These are phyloP conservation scores for Apodemia duryi DNA, from an alignment of 2,888 invertebrate species.

Conservation along the genomic window DNA sequence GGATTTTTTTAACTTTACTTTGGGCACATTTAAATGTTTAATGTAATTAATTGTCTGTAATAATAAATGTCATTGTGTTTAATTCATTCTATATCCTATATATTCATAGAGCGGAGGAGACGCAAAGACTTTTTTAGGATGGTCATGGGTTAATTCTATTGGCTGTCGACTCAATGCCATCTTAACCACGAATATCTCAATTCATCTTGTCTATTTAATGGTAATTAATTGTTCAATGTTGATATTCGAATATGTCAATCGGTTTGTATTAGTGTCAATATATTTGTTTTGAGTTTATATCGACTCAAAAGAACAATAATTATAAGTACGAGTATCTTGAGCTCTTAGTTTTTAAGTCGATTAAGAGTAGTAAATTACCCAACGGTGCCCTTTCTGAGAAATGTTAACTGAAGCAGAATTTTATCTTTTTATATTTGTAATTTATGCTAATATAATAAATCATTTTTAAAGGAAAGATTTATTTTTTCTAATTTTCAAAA, in stretches of 20 bases:
- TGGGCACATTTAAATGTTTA: no score
- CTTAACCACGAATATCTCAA: constrained; percentile 64
- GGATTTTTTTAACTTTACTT: no score
- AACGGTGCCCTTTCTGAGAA: no score
- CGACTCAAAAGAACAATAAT: neutral
- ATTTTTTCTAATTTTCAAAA: no score
- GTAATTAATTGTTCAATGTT: constrained; percentile 68
- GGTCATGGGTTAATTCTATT: constrained; percentile 7
- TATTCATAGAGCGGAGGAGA: neutral
- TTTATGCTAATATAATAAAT: no score
- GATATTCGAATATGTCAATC: constrained; percentile 66
- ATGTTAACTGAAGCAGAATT: no score
- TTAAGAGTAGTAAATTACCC: neutral
- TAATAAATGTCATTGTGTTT: no score
- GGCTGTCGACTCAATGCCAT: constrained; percentile 76
- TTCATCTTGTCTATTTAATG: constrained; percentile 64
- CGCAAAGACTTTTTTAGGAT: neutral
- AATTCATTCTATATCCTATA: constrained; percentile 14
- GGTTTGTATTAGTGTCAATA: constrained; percentile 61
- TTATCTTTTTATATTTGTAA: no score
- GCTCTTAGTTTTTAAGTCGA: neutral
- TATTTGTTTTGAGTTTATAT: constrained; percentile 22
- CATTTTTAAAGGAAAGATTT: no score
- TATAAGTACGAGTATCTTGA: neutral
- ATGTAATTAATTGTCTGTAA: no score